Conservation (phyloP, 2,888 invertebrate genomes). For the Hypena proboscidalis region DNA sequence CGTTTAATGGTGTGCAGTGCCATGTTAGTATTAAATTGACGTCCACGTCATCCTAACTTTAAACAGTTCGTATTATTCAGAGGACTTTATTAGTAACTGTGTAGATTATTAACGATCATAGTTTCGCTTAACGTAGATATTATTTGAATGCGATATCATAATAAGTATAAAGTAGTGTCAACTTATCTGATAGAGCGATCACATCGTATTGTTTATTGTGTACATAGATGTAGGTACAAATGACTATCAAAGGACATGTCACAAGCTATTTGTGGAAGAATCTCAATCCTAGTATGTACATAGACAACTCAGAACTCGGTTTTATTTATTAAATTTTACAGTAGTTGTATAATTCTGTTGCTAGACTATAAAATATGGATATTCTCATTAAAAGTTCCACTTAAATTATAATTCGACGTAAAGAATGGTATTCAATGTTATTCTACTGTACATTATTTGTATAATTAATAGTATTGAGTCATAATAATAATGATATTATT, state of each 20-base stretch:
- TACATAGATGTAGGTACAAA: slow-evolving; percentile 58
- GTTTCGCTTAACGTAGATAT: slow-evolving; percentile 51
- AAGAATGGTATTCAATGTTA: slow-evolving; percentile 71
- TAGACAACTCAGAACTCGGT: slow-evolving; percentile 59
- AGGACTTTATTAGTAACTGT: slow-evolving; percentile 54
- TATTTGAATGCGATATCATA: slow-evolving; percentile 48
- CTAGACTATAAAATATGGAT: slow-evolving; percentile 52
- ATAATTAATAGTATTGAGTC: slow-evolving; percentile 60
- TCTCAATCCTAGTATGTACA: slow-evolving; percentile 74
- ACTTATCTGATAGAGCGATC: slow-evolving; percentile 53
- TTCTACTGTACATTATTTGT: slow-evolving; percentile 65
- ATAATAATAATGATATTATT: slow-evolving; percentile 62
- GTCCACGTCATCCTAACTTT: slow-evolving; percentile 51
- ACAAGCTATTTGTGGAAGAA: slow-evolving; percentile 64
- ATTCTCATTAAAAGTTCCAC: slow-evolving; percentile 66
- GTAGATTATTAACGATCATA: slow-evolving; percentile 52
- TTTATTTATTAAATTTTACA: slow-evolving; percentile 68
- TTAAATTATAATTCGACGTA: slow-evolving; percentile 55
- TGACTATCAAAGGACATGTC: slow-evolving; percentile 57
- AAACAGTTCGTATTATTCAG: slow-evolving; percentile 64
- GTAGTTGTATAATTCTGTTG: slow-evolving; percentile 58
- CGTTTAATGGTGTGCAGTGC: slow-evolving; percentile 79
- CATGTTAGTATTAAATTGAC: slow-evolving; percentile 79
- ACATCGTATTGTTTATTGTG: slow-evolving; percentile 56
- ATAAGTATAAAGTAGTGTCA: slow-evolving; percentile 37